Evolutionary conservation across 2,888 invertebrate species (phyloP), one percentile per base, ranked within the genome.

Genomic region (Machimus atricapillus): DNA sequence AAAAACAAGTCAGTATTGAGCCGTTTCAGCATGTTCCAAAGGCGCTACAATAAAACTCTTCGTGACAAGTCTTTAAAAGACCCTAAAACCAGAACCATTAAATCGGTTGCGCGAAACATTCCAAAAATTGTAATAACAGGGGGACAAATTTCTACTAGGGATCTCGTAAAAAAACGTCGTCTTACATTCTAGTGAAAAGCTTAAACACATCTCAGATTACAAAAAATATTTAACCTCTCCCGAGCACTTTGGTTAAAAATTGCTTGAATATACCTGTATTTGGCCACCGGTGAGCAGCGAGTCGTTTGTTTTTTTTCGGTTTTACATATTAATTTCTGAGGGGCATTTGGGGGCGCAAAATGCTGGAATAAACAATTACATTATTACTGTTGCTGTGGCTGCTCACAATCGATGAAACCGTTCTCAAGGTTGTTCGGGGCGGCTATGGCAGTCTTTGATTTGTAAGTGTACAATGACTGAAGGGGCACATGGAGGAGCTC

Each of bases 401-500:
- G 78, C 23, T 78, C n/a, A 23, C 87, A 86, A 46, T 86, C 87
- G 34, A 87, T 16, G 87, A 89, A 89, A 52, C 90, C 90, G 87
- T 90, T 90, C 88, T 90, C 90, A 85, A 89, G 87, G 87, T 89
- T 90, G 85, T 89, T 89, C 19, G 43, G 23, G 9, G 23, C 9
- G 6, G 31, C 43, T 23, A 19, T 58, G 43, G 74, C 52, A 77
- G 34, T 77, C 34, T 77, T 76, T 78, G 90, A 90, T 90, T 91
- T 92, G 90, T 92, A 92, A 90, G 94, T 94, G 93, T 97, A 97
- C 90, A 97, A 94, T 79, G 96, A 95, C 92, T 97, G 97, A 90
- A 98, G 93, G 76, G 97, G 97, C 89, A 97, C 96, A 91, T 98
- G 97, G 77, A 98, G 94, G 88, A 98, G 93, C 93, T 98, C 97